Conservation (phyloP, 2,113 vertebrate species). For the Pterocles burchelli region DNA sequence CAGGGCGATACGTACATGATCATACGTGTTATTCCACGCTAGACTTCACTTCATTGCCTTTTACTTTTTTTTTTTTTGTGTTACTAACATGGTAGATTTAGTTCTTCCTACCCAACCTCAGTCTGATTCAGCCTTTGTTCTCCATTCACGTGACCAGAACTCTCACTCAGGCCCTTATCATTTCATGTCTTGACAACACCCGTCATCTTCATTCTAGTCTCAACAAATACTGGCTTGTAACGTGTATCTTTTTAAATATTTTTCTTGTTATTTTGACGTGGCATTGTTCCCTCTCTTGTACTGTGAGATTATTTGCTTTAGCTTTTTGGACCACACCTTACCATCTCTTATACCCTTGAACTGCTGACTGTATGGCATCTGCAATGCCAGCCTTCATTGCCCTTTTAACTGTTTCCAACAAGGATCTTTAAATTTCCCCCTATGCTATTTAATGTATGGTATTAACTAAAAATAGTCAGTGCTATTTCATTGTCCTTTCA, state of each 20-base stretch:
- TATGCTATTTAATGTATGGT: background rate
- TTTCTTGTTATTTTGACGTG: background rate
- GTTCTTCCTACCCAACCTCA: background rate
- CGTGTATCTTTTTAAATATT: background rate
- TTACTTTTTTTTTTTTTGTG: background rate
- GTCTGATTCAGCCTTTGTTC: slow-evolving; percentile 51
- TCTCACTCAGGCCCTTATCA: slow-evolving; percentile 26
- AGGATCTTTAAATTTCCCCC: background rate
- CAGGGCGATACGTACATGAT: background rate
- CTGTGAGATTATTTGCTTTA: slow-evolving; percentile 28
- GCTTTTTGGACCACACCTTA: background rate
- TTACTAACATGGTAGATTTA: background rate
- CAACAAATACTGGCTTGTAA: slow-evolving; percentile 39
- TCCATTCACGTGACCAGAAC: background rate
- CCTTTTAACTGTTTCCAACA: background rate
- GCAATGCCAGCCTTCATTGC: background rate
- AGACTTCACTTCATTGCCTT: background rate
- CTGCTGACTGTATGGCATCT: background rate
- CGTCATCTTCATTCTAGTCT: slow-evolving; percentile 1
- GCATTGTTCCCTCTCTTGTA: slow-evolving; percentile 20
- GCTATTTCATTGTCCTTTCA: background rate
- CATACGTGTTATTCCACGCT: background rate
- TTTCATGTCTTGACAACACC: slow-evolving; percentile 47
- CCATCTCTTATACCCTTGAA: background rate
- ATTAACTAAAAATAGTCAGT: background rate